Percentiles rank a stretch among this genome's conserved stretches.
Evolutionary conservation across 2,888 invertebrate species (phyloP).

Genomic region (Aphodius granarius): DNA sequence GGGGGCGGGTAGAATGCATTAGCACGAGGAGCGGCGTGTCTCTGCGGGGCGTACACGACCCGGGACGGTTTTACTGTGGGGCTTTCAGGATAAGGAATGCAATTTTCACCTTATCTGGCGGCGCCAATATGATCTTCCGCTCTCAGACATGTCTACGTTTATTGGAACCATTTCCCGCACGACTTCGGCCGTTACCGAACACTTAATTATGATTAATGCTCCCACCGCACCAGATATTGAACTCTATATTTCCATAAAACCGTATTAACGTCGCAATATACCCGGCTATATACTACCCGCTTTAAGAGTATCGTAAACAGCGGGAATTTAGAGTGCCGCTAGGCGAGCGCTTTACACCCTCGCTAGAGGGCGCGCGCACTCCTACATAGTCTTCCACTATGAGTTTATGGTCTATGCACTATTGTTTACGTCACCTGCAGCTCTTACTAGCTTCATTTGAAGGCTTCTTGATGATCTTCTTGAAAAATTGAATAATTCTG

Average conservation of each 20-base stretch:
- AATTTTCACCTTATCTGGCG: slow-evolving; percentile 50
- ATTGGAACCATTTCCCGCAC: slow-evolving; percentile 48
- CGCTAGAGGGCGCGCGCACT: background rate
- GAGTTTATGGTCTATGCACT: background rate
- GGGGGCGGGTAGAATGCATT: background rate
- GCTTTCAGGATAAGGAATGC: slow-evolving; percentile 45
- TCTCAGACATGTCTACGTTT: slow-evolving; percentile 49
- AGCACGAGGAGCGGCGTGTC: slow-evolving; percentile 1
- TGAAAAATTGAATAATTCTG: no score
- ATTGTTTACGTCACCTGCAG: background rate
- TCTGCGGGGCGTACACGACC: background rate
- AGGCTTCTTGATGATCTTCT: no score
- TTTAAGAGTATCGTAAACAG: slow-evolving; percentile 47
- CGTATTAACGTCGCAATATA: slow-evolving; percentile 57
- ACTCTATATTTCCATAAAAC: slow-evolving; percentile 62
- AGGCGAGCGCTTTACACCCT: slow-evolving; percentile 1
- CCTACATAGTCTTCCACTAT: background rate
- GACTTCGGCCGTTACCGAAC: slow-evolving; percentile 48
- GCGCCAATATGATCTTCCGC: slow-evolving; percentile 49
- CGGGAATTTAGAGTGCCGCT: slow-evolving; percentile 41
- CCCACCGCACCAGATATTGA: slow-evolving; percentile 58
- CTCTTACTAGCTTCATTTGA: background rate
- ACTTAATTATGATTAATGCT: slow-evolving; percentile 53
- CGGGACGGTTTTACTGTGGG: slow-evolving; percentile 1
- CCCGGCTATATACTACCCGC: slow-evolving; percentile 43